Conservation (phyloP, 2,797 vertebrate genomes). For the Glyptemys insculpta region DNA sequence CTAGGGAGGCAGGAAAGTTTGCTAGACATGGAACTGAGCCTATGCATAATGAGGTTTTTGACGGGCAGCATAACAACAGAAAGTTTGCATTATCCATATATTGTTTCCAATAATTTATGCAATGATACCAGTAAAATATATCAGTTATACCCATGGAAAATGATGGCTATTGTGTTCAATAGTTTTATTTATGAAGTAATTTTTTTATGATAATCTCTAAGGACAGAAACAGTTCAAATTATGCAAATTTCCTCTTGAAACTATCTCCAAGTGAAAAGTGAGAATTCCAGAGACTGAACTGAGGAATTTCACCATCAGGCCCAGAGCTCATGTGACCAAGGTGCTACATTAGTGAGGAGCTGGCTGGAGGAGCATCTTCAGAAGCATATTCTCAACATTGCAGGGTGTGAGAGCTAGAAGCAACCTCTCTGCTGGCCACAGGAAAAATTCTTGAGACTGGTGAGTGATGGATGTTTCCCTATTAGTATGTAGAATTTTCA, state of each 20-base stretch:
- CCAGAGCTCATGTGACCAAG: not conserved
- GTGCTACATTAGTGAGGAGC: not conserved
- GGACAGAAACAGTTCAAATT: not conserved
- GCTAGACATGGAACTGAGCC: constrained; percentile 46
- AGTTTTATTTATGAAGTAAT: not conserved
- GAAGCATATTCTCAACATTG: not conserved
- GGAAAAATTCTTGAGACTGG: not conserved
- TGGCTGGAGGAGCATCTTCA: constrained; percentile 6
- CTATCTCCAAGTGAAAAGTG: not conserved
- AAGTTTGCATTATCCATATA: constrained; percentile 11
- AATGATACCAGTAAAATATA: constrained; percentile 12
- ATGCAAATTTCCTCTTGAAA: not conserved
- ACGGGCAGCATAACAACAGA: constrained; percentile 43
- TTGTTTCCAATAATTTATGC: constrained; percentile 35
- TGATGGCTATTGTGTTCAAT: not conserved
- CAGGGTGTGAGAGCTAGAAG: not conserved
- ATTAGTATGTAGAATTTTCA: not conserved
- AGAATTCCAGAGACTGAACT: not conserved
- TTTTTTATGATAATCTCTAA: not conserved
- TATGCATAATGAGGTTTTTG: not conserved
- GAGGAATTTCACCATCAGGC: not conserved
- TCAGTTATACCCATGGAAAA: not conserved
- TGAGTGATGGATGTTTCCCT: not conserved
- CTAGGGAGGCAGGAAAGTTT: constrained; percentile 44
- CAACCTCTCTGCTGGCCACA: not conserved